Evolutionary conservation across 1,140 invertebrate species (phyloP).

Genomic region (Prorops nasuta): DNA sequence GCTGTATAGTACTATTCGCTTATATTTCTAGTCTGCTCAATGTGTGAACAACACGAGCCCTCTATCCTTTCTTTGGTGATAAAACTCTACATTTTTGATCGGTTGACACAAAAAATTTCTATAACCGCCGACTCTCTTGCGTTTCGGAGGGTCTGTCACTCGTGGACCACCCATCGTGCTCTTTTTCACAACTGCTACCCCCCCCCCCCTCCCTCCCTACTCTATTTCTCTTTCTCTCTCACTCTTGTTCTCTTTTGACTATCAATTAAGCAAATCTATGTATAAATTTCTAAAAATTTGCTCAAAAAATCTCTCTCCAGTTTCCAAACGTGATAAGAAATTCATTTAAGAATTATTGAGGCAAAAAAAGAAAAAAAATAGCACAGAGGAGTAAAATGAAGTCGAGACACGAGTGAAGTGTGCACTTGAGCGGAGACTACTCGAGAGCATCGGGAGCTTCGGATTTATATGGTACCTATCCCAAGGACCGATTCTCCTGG

Average conservation of each 20-base stretch:
- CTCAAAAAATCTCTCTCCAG: no score
- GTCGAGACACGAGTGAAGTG: slow-evolving; percentile 41
- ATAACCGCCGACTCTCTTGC: no score
- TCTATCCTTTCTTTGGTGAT: not conserved
- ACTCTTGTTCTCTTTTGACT: not conserved
- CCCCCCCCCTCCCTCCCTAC: not conserved
- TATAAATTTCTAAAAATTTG: no score
- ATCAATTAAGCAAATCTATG: no score
- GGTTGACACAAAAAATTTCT: no score
- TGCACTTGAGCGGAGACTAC: slow-evolving; percentile 35
- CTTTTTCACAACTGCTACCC: no score
- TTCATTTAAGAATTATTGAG: no score
- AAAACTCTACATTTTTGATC: slow-evolving; percentile 13
- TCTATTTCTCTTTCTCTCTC: not conserved
- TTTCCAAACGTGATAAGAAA: no score
- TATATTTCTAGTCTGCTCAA: not conserved
- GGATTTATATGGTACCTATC: slow-evolving; percentile 31
- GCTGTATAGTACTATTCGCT: not conserved
- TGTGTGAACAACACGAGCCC: no score
- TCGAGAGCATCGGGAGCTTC: slow-evolving; percentile 31
- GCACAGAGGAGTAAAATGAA: slow-evolving; percentile 17
- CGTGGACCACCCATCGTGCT: no score
- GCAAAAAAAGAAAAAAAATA: no score
- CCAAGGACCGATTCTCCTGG: slow-evolving; percentile 28
- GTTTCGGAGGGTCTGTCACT: no score